Conservation (phyloP, 2,113 vertebrate species). For the Psittacara wagleri region DNA sequence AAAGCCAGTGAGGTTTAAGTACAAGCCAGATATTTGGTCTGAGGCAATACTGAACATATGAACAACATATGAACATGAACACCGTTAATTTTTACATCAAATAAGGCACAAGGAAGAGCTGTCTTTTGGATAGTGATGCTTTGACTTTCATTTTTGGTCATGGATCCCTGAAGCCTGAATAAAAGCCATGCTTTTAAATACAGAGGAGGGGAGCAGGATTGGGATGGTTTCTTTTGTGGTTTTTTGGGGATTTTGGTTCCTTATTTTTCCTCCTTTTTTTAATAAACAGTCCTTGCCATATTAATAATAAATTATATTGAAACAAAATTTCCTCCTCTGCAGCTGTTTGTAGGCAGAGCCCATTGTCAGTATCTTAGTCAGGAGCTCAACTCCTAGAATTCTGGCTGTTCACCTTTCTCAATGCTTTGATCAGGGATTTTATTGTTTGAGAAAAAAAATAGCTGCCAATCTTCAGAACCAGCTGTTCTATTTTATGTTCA, state of each 20-base stretch:
- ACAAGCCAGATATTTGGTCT: not conserved
- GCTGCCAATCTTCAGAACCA: not conserved
- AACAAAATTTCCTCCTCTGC: not conserved
- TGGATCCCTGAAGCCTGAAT: not conserved
- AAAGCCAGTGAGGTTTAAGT: not conserved
- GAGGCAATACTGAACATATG: not conserved
- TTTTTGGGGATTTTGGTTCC: not conserved
- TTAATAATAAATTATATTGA: not conserved
- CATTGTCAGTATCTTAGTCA: not conserved
- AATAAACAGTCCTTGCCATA: not conserved
- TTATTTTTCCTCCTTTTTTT: fast-evolving
- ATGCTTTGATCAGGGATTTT: not conserved
- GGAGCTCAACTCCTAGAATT: conserved; percentile 2
- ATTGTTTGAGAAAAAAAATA: not conserved
- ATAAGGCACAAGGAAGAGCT: not conserved
- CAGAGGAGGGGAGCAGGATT: not conserved
- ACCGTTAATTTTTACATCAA: not conserved
- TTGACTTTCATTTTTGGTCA: not conserved
- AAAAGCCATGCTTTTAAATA: not conserved
- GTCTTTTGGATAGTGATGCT: not conserved
- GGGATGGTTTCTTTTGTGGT: not conserved
- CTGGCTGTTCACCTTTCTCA: not conserved
- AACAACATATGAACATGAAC: not conserved
- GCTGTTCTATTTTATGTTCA: not conserved
- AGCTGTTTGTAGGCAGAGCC: conserved; percentile 1